phyloP scores from a whole-genome alignment of 2,888 invertebrate genomes.

The Adelognathus sp. region DNA sequence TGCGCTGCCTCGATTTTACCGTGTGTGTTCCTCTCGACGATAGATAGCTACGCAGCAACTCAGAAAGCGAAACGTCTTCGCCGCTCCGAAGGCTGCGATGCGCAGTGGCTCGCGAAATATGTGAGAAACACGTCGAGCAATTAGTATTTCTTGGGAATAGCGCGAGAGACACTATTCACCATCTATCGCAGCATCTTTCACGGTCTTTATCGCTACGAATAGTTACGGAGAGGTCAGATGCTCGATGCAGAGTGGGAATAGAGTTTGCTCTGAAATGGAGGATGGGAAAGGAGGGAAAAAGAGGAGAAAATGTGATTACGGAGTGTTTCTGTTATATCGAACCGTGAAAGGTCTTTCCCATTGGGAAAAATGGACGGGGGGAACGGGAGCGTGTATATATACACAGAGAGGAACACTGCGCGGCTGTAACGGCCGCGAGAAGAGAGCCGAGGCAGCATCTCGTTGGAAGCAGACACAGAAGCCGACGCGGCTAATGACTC shows the following conservation, averaged over 20 bases:
- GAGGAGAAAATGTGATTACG: slow-evolving; percentile 3
- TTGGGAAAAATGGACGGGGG: slow-evolving; percentile 5
- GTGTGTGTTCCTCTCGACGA: too few species aligned
- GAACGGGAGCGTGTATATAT: slow-evolving; percentile 13
- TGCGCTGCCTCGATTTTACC: slow-evolving; percentile 24
- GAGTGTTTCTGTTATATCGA: background rate
- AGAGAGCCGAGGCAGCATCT: slow-evolving; percentile 21
- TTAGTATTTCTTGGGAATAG: slow-evolving; percentile 72
- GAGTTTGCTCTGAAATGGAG: slow-evolving; percentile 13
- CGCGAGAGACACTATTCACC: background rate
- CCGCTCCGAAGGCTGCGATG: background rate
- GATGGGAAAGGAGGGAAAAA: slow-evolving; percentile 25
- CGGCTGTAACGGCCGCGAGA: slow-evolving; percentile 30
- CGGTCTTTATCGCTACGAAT: slow-evolving; percentile 15
- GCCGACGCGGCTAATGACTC: slow-evolving; percentile 81
- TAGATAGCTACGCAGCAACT: slow-evolving; percentile 37
- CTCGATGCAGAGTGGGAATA: background rate
- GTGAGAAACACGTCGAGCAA: slow-evolving; percentile 73
- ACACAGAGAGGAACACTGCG: slow-evolving; percentile 63
- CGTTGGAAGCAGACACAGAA: slow-evolving; percentile 74
- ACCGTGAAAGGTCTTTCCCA: slow-evolving; percentile 44
- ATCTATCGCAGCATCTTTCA: background rate
- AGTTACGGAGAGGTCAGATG: slow-evolving; percentile 26
- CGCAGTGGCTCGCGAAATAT: slow-evolving; percentile 66
- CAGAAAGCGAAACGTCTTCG: slow-evolving; percentile 1